These are phyloP conservation scores for Drosophila orena DNA, from an alignment of 1,140 invertebrate species.

Conservation along the genomic window DNA sequence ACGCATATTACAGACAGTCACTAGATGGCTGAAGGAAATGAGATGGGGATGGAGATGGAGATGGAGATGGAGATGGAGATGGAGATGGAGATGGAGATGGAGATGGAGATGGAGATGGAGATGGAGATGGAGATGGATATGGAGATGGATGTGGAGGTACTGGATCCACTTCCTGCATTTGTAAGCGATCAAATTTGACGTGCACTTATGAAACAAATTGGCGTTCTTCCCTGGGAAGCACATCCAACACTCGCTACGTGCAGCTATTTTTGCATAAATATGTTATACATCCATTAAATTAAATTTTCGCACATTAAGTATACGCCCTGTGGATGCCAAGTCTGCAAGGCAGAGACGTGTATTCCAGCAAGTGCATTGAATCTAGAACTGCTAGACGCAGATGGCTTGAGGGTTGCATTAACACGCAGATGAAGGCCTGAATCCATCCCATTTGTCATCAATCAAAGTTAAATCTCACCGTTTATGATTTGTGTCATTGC, in stretches of 20 bases:
- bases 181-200: constrained; percentile 71
- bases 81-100: constrained; percentile 23
- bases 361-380: constrained; percentile 62
- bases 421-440: constrained; percentile 36
- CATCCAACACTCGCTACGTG: constrained; percentile 48
- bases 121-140: constrained; percentile 3
- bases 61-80: no score
- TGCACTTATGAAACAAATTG: constrained; percentile 75
- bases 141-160: constrained; percentile 21
- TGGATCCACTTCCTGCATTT: constrained; percentile 54
- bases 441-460: constrained; percentile 55
- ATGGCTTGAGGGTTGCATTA: constrained; percentile 43
- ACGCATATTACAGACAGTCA: constrained; percentile 31
- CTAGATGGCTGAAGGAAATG: constrained; percentile 26
- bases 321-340: constrained; percentile 28
- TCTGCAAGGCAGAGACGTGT: constrained; percentile 12
- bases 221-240: constrained; percentile 25
- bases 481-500: constrained; percentile 53
- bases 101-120: constrained; percentile 17
- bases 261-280: constrained; percentile 64
- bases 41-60: constrained; percentile 17
- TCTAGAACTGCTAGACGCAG: constrained; percentile 25
- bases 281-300: constrained; percentile 58
- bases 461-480: constrained; percentile 55
- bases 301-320: constrained; percentile 63